Evolutionary conservation across 2,113 vertebrate species (phyloP).

Genomic region (Tyrannus savana): DNA sequence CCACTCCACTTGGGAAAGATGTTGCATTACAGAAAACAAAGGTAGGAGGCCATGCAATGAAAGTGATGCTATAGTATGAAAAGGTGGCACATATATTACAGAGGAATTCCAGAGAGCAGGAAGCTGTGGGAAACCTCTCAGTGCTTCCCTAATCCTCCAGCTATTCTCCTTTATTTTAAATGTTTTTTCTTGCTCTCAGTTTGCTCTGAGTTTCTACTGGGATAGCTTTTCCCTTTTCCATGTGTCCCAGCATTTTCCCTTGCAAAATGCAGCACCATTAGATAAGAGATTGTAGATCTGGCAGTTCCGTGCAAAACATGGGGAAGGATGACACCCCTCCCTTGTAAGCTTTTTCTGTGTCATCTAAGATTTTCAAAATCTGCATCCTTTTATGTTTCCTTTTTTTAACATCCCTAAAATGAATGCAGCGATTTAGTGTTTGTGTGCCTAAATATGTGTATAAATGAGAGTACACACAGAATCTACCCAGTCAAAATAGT

Average conservation of each 20-base stretch:
- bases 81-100: fast-evolving
- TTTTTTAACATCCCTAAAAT: not conserved
- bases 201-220: not conserved
- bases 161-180: not conserved
- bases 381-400: not conserved
- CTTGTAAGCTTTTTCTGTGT: not conserved
- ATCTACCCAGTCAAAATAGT: not conserved
- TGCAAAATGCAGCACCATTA: not conserved
- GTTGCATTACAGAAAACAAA: not conserved
- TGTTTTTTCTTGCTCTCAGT: not conserved
- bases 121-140: not conserved
- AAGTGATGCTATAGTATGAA: not conserved
- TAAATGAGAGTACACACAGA: not conserved
- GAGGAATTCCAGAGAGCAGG: not conserved
- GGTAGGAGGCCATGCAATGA: not conserved
- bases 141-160: not conserved
- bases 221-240: not conserved
- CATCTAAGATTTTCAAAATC: not conserved
- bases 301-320: not conserved
- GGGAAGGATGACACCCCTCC: not conserved
- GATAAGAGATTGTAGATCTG: not conserved
- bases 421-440: not conserved
- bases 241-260: not conserved
- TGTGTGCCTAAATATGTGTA: not conserved
- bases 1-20: not conserved